Conservation (phyloP, 2,113 vertebrate genomes). For the Montifringilla adamsi region DNA sequence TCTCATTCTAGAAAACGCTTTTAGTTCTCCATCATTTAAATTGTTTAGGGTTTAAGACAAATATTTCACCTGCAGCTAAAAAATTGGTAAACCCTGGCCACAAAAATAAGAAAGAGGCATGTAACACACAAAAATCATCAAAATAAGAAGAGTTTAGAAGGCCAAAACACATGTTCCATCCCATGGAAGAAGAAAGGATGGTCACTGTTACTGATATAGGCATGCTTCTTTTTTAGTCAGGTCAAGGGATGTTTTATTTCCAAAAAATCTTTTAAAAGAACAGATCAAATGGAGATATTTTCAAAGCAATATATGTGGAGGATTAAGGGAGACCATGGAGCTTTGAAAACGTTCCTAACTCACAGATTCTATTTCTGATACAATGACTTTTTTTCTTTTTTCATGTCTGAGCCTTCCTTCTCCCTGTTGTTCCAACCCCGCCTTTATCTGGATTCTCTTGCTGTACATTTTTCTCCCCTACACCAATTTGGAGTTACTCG, state of each 20-base stretch:
- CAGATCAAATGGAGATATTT: constrained; percentile 44
- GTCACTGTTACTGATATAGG: constrained; percentile 5
- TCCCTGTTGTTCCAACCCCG: background rate
- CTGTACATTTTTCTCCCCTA: background rate
- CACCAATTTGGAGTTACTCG: background rate
- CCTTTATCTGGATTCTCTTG: background rate
- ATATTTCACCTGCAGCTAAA: background rate
- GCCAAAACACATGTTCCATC: background rate
- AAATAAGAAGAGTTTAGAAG: background rate
- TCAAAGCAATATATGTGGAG: constrained; percentile 46
- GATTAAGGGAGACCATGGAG: constrained; percentile 26
- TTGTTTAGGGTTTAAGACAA: background rate
- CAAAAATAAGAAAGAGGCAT: background rate
- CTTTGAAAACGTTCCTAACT: constrained; percentile 44
- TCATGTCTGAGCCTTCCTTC: background rate
- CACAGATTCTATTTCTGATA: constrained; percentile 31
- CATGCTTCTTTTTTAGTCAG: background rate
- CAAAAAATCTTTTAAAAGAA: background rate
- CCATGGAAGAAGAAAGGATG: constrained; percentile 16
- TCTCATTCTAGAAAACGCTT: background rate
- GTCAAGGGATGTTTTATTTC: constrained; percentile 31
- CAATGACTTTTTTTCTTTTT: constrained; percentile 8
- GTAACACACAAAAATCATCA: background rate
- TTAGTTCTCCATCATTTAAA: background rate
- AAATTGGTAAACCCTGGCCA: background rate